These are phyloP conservation scores for Agrotis puta DNA, from an alignment of 2,888 invertebrate species.

Conservation along the genomic window DNA sequence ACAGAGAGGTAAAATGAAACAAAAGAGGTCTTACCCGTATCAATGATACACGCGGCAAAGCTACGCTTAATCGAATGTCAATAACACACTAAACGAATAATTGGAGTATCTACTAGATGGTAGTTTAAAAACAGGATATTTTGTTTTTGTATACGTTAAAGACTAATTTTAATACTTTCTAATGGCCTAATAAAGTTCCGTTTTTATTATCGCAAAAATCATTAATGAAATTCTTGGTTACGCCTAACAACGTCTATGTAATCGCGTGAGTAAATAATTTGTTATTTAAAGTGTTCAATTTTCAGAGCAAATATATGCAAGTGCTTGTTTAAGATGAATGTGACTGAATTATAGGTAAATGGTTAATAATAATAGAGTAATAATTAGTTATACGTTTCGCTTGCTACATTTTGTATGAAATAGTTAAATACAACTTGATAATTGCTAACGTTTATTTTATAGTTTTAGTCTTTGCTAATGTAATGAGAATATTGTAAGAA, in stretches of 20 bases:
- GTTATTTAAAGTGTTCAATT: constrained; percentile 79
- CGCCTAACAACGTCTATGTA: constrained; percentile 49
- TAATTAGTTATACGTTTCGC: constrained; percentile 67
- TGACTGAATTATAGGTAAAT: constrained; percentile 88
- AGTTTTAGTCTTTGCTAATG: constrained; percentile 45
- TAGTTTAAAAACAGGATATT: not conserved
- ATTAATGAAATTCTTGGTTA: constrained; percentile 40
- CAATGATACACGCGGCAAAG: constrained; percentile 13
- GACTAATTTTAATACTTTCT: constrained; percentile 27
- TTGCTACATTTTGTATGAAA: constrained; percentile 64
- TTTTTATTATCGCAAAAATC: constrained; percentile 38
- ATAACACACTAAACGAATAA: constrained; percentile 25
- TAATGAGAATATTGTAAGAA: constrained; percentile 41
- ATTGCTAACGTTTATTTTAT: constrained; percentile 54
- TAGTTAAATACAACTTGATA: constrained; percentile 43
- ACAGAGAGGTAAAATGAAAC: constrained; percentile 15
- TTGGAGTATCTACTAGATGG: constrained; percentile 10
- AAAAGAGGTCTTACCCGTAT: constrained; percentile 28
- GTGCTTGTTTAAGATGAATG: constrained; percentile 86
- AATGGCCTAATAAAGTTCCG: constrained; percentile 52
- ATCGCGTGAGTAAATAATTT: constrained; percentile 68
- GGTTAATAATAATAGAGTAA: constrained; percentile 65
- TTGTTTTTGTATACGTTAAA: constrained; percentile 29
- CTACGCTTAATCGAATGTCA: constrained; percentile 36
- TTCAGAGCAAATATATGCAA: constrained; percentile 78